Evolutionary conservation across 1,140 invertebrate species (phyloP).

Genomic region (Drosophila ohnishii): DNA sequence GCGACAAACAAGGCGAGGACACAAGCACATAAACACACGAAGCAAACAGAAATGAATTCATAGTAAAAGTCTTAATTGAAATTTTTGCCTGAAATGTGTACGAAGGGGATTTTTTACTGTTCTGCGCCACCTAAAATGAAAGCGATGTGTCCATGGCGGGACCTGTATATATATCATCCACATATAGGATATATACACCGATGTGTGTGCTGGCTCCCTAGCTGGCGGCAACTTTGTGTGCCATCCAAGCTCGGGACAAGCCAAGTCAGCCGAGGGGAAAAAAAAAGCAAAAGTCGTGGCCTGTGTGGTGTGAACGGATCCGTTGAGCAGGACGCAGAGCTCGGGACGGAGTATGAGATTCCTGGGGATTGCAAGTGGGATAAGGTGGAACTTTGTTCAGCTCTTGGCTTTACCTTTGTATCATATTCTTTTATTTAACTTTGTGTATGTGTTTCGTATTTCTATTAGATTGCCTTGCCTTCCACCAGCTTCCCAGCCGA

Average conservation of each 20-base stretch:
- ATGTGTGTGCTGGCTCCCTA: constrained; percentile 20
- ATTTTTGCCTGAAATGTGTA: constrained; percentile 75
- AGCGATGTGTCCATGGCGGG: constrained; percentile 56
- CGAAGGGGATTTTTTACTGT: constrained; percentile 63
- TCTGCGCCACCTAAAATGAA: constrained; percentile 68
- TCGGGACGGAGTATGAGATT: constrained; percentile 17
- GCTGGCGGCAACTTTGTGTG: constrained; percentile 64
- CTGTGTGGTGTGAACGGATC: constrained; percentile 51
- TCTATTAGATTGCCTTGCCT: constrained; percentile 49
- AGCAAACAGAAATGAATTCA: constrained; percentile 70
- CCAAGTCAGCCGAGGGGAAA: constrained; percentile 15
- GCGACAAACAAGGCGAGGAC: constrained; percentile 45
- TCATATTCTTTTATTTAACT: constrained; percentile 50
- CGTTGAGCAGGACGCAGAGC: constrained; percentile 28
- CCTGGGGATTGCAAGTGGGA: constrained; percentile 22
- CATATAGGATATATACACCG: constrained; percentile 34
- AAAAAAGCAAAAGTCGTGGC: constrained; percentile 68
- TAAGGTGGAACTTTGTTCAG: constrained; percentile 44
- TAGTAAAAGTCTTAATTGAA: constrained; percentile 80
- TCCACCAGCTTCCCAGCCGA: constrained; percentile 16
- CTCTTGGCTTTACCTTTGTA: constrained; percentile 70
- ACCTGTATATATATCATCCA: constrained; percentile 49
- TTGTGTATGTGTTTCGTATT: constrained; percentile 48
- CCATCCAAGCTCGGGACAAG: constrained; percentile 34
- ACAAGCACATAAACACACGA: constrained; percentile 29